phyloP scores from a whole-genome alignment of 2,113 vertebrate genomes.

The Coptodon rendalli region DNA sequence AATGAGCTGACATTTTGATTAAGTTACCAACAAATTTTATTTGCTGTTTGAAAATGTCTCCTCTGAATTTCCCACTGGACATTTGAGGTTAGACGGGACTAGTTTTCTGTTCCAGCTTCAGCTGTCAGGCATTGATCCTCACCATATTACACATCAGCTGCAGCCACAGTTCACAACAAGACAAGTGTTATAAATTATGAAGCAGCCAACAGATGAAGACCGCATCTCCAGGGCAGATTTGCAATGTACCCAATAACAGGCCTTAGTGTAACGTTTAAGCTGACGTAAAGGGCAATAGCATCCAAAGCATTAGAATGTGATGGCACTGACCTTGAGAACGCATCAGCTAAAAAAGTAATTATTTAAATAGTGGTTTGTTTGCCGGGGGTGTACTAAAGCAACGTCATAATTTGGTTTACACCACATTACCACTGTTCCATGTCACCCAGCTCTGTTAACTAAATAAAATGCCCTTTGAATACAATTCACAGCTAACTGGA shows the following conservation, averaged over 20 bases:
- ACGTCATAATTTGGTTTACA: not conserved
- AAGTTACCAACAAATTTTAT: conserved; percentile 49
- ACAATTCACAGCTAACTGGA: conserved; percentile 1
- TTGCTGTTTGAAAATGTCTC: conserved; percentile 43
- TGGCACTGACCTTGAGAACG: conserved; percentile 42
- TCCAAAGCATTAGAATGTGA: not conserved
- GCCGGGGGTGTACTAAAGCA: not conserved
- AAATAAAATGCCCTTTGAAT: not conserved
- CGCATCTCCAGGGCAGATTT: conserved; percentile 28
- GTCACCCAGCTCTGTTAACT: not conserved
- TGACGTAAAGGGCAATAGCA: conserved; percentile 46
- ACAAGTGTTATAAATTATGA: conserved; percentile 59
- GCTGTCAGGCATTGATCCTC: conserved; percentile 53
- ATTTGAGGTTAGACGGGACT: conserved; percentile 29
- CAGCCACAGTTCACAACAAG: conserved; percentile 18
- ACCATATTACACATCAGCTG: conserved; percentile 49
- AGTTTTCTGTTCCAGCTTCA: conserved; percentile 38
- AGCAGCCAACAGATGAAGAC: conserved; percentile 36
- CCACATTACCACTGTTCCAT: not conserved
- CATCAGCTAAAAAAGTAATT: conserved; percentile 33
- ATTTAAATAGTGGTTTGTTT: conserved; percentile 9
- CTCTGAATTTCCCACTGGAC: conserved; percentile 42
- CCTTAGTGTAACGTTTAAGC: conserved; percentile 43
- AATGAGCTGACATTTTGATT: conserved; percentile 55
- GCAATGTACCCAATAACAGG: conserved; percentile 19